Evolutionary conservation across 2,888 invertebrate species (phyloP).

Genomic region (Phrixothrix hirtus): DNA sequence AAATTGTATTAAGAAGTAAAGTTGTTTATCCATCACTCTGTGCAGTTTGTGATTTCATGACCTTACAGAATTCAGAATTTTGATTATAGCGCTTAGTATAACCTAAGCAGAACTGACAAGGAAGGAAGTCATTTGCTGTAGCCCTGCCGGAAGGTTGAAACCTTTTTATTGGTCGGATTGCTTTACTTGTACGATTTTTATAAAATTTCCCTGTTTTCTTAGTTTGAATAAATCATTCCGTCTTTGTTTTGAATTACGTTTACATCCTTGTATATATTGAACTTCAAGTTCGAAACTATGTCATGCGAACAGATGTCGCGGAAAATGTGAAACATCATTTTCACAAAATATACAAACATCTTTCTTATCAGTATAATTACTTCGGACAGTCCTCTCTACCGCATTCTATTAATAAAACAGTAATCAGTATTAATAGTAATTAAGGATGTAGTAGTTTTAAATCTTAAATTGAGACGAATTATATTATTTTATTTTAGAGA

Average conservation of each 20-base stretch:
- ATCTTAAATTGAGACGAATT: too few relatives aligned
- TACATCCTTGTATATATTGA: neutral
- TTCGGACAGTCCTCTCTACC: too few relatives aligned
- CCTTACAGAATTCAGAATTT: constrained; percentile 16
- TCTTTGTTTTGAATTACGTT: constrained; percentile 1
- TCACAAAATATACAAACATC: constrained; percentile 15
- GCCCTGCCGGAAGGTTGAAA: neutral
- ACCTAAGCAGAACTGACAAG: constrained; percentile 20
- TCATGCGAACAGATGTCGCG: constrained; percentile 10
- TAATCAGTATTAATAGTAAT: too few relatives aligned
- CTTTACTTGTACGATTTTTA: constrained; percentile 9
- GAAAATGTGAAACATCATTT: constrained; percentile 15
- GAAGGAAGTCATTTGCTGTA: constrained; percentile 12
- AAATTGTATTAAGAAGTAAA: constrained; percentile 13
- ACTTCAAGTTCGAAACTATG: constrained; percentile 8
- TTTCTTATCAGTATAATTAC: constrained; percentile 6
- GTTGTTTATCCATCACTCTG: constrained; percentile 29
- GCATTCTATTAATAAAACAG: too few relatives aligned
- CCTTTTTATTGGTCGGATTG: constrained; percentile 23
- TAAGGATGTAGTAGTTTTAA: too few relatives aligned
- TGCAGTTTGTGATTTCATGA: constrained; percentile 16
- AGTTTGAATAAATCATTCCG: too few relatives aligned
- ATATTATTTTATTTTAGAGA: too few relatives aligned
- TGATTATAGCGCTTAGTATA: constrained; percentile 17
- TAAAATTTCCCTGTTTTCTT: constrained; percentile 22